Conservation (phyloP, 2,888 invertebrate species). For the Lasius platythorax region DNA sequence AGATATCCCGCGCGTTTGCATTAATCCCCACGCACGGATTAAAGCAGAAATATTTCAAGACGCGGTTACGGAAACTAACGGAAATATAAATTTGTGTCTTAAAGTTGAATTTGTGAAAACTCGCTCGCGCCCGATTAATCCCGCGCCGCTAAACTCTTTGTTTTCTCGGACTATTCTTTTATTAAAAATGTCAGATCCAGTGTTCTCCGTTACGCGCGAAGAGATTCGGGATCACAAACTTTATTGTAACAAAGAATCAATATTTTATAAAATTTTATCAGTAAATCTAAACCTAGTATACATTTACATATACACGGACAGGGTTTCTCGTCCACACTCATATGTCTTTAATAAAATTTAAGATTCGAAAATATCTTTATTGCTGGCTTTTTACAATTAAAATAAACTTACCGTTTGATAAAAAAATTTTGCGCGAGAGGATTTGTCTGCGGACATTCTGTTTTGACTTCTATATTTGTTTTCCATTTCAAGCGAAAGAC, state of each 20-base stretch:
- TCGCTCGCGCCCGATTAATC: conserved; percentile 12
- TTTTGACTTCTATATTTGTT: background rate
- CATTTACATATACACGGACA: background rate
- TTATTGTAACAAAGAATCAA: background rate
- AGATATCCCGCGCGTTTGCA: background rate
- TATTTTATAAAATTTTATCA: background rate
- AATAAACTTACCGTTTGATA: background rate
- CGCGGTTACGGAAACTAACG: background rate
- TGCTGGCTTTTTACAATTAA: background rate
- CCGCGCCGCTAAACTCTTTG: background rate
- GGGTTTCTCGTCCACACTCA: too few species aligned
- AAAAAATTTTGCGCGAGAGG: too few species aligned
- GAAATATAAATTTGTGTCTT: conserved; percentile 17
- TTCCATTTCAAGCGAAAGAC: background rate
- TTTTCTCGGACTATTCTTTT: background rate
- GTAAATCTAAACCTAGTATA: background rate
- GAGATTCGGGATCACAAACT: background rate
- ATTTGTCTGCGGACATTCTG: too few species aligned
- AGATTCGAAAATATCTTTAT: too few species aligned
- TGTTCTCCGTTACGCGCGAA: background rate
- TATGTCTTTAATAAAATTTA: too few species aligned
- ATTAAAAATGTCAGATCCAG: background rate
- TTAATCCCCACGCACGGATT: conserved; percentile 24
- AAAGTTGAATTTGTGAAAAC: conserved; percentile 12
- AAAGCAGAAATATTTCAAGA: conserved; percentile 24